A percentile compares a stretch with the other conserved stretches of the same genome.
phyloP scores from a whole-genome alignment of 1,140 invertebrate species.

The Hormaphis cornu region DNA sequence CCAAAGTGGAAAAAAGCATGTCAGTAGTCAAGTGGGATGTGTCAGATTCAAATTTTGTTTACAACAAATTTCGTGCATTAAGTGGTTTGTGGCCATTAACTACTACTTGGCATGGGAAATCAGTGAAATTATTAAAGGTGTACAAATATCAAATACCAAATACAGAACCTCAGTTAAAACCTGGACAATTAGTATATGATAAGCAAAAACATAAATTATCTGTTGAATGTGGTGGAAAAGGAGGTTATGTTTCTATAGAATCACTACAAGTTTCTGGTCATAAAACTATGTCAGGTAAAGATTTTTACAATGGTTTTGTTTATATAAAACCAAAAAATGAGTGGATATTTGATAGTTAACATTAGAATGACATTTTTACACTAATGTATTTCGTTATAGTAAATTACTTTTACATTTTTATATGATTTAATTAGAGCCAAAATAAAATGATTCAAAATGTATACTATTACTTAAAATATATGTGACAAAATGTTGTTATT shows the following conservation, averaged over 20 bases:
- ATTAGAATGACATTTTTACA: too few relatives aligned
- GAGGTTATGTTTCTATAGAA: constrained; percentile 33
- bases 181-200: constrained; percentile 33
- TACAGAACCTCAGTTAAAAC: neutral
- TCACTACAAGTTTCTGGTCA: constrained; percentile 34
- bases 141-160: neutral
- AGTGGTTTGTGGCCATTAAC: constrained; percentile 52
- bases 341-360: constrained; percentile 1
- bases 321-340: constrained; percentile 33
- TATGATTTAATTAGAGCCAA: too few relatives aligned
- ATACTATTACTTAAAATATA: too few relatives aligned
- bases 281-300: constrained; percentile 35
- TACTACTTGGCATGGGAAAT: constrained; percentile 43
- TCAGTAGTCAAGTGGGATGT: constrained; percentile 54
- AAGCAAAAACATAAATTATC: constrained; percentile 33
- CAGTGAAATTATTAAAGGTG: constrained; percentile 17
- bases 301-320: constrained; percentile 40
- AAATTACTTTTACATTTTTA: too few relatives aligned
- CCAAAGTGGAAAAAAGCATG: constrained; percentile 53
- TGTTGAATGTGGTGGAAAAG: constrained; percentile 37
- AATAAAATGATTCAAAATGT: too few relatives aligned
- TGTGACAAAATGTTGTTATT: too few relatives aligned
- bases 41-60: constrained; percentile 52
- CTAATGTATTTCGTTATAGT: too few relatives aligned
- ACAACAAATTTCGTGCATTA: constrained; percentile 57